These are phyloP conservation scores for Drosophila burlai DNA, from an alignment of 1,140 invertebrate species.

Conservation along the genomic window DNA sequence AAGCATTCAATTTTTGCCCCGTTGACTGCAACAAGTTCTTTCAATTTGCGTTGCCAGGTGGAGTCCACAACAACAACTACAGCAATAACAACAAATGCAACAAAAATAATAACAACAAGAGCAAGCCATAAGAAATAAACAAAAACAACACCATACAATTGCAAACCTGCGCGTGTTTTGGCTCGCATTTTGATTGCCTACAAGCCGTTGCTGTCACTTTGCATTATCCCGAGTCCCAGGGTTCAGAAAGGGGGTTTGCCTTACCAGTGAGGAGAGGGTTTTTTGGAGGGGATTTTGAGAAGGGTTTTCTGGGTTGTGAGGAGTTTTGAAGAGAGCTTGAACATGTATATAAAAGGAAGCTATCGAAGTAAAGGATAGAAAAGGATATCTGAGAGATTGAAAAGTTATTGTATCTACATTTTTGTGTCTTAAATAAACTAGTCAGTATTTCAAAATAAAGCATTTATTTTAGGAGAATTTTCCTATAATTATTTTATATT, in stretches of 20 bases:
- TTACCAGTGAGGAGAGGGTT: constrained; percentile 2
- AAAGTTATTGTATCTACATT: background rate
- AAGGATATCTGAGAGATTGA: background rate
- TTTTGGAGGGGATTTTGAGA: background rate
- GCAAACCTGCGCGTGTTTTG: constrained; percentile 70
- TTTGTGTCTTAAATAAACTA: background rate
- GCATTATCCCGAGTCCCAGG: constrained; percentile 65
- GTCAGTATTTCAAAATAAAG: background rate
- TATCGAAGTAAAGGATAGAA: background rate
- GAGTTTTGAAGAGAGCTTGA: constrained; percentile 14
- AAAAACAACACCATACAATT: constrained; percentile 48
- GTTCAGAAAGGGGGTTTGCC: constrained; percentile 13
- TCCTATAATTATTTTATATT: background rate
- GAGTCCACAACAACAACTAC: constrained; percentile 25
- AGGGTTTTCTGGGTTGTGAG: background rate
- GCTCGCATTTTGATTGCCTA: constrained; percentile 79
- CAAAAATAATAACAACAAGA: constrained; percentile 22
- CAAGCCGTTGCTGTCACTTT: constrained; percentile 80
- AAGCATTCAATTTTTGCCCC: constrained; percentile 81
- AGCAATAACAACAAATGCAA: constrained; percentile 21
- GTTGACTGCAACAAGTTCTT: constrained; percentile 79
- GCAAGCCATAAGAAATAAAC: constrained; percentile 17
- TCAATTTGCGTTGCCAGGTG: constrained; percentile 75
- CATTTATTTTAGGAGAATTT: background rate
- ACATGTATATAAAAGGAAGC: constrained; percentile 9